Evolutionary conservation across 2,797 vertebrate species (phyloP), one percentile per base, ranked within the genome.

Genomic region (Lindbergichthys nudifrons): DNA sequence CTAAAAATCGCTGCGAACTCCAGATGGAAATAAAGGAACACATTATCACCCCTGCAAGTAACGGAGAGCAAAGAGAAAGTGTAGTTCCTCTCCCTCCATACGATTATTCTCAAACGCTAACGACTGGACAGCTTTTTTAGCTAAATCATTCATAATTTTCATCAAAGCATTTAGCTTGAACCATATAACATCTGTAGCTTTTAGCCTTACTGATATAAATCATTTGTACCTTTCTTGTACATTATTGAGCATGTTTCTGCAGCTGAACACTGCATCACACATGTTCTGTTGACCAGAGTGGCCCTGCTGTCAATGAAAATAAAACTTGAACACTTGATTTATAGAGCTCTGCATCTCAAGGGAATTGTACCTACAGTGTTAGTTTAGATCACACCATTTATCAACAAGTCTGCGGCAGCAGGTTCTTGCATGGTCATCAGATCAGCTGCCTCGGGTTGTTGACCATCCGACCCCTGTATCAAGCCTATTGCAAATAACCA

Each of bases 371-470:
- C 43, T 57, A 13, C 10, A 73, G 21, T 14, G 18, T 71, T 59
- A 21, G 21, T 70, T 69, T 71, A 56, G 4, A 63, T 56, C 30
- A 53, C 45, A 50, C 2, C 39, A 47, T 75, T 65, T 70, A 32
- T 36, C 21, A 53, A 70, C 30, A 45, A 57, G 26, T 60, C 57
- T 32, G 7, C 11, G 74, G 21, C 16, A 60, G 19, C 23, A n/a
- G 21, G 58, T 77, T 70, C 36, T 51, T 56, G 41, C 50, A 47
- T 30, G 46, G 19, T 82, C 52, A 19, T 56, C 61, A 59, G 65
- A 77, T 63, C 30, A 65, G 36, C 11, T 46, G 39, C 45, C 26
- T 43, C 23, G 52, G 16, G 19, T 64, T 60, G 19, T 52, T 69
- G 66, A 32, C 36, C 57, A 47, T 9, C 54, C 4, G 0, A 12